Conservation (phyloP, 2,113 vertebrate species). For the Platanista minor region DNA sequence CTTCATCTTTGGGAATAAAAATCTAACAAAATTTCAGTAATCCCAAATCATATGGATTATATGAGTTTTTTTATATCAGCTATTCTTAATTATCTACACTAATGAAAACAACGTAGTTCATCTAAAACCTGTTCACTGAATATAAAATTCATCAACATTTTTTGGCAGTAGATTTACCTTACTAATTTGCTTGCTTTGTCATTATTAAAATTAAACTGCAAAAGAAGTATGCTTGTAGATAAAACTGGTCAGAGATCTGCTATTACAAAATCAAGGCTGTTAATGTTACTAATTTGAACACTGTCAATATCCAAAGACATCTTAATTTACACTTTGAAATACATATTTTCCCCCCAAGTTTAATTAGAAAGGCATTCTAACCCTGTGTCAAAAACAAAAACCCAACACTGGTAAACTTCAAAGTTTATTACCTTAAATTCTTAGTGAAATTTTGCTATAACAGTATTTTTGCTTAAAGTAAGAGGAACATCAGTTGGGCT, state of each 20-base stretch:
- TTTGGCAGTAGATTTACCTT: background rate
- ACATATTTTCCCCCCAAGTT: background rate
- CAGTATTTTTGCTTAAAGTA: slow-evolving; percentile 29
- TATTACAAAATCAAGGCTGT: background rate
- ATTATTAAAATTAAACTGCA: slow-evolving; percentile 33
- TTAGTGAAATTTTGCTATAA: slow-evolving; percentile 4
- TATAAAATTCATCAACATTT: background rate
- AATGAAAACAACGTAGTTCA: slow-evolving; percentile 22
- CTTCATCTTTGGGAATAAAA: background rate
- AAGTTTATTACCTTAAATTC: background rate
- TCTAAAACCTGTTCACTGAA: background rate
- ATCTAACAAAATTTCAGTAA: slow-evolving; percentile 20
- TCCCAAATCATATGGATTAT: background rate
- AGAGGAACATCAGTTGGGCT: background rate
- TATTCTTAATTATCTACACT: background rate
- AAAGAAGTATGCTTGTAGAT: background rate
- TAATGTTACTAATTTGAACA: background rate
- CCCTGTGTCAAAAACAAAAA: background rate
- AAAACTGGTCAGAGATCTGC: background rate
- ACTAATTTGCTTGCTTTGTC: background rate
- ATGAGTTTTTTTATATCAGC: background rate
- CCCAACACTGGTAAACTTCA: background rate
- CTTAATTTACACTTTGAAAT: slow-evolving; percentile 18
- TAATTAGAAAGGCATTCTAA: slow-evolving; percentile 20
- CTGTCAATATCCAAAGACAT: background rate